Base-by-base conservation (phyloP, 1,140 invertebrate species). In the Brevipalpus yothersi region DNA sequence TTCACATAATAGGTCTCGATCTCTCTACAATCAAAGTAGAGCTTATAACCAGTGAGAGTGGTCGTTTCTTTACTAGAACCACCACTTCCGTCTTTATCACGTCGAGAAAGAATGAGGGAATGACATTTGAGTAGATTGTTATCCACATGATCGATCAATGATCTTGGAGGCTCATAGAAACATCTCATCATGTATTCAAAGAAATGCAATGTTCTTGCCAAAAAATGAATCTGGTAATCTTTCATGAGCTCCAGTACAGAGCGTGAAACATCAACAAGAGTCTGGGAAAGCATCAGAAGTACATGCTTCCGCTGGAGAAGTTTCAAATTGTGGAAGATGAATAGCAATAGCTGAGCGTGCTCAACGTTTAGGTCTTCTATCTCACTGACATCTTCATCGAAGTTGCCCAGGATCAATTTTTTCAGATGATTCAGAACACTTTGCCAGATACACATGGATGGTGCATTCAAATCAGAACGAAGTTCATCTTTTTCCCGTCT, bases 251-350 rank as follows among this genome's bases (percentile, higher is more conserved):
- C 40, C 3, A 43, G 21, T 10, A 65, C 61, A 51, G 56, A 45
- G 31, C 41, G 21, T 54, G 61, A 53, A 39, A 69, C 65, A 41
- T 64, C 65, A 42, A 71, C 64, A 17, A 74, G 60, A 12, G 71
- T 69, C 53, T 73, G 66, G 8, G 72, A 72, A 55, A 74, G 67
- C 43, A 72, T 68, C 45, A 93, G 73, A n/a, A 95, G 72, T 0
- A 96, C 84, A 4, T 83, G 82, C 72, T 95, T 95, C 70, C 94
- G 95, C 71, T 94, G 87, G 85, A 93, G 93, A 39, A 95, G 72
- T 66, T 87, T 90, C 39, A 95, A 71, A 4, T 86, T 87, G 71
- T 95, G 90, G 69, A 95, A 95, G 1, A 95, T 73, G 69, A 94
- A 93, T 0, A 96, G 75, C 61, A 96, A 72, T 11, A 95, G 73